Base-by-base conservation (phyloP, 2,113 vertebrate species). In the Apodemus sylvaticus region DNA sequence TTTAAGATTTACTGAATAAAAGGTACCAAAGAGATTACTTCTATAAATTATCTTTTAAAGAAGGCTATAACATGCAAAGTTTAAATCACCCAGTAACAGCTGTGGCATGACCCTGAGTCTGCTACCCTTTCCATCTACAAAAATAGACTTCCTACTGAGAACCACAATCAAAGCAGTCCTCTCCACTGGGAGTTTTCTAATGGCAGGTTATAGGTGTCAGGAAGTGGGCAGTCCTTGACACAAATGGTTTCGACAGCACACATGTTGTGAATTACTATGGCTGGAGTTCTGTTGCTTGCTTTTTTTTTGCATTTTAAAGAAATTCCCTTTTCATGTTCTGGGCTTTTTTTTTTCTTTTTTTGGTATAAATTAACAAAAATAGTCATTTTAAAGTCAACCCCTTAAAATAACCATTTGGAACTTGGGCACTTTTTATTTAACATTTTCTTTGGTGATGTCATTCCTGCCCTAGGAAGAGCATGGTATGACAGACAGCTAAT, bases 401-500 rank as follows among this genome's bases (percentile, higher is more conserved):
- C 73, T 90, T 71, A 93, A 95, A 95, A 90, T 79, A 88, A 82
- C 70, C 62, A 87, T 55, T 95, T 95, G 66, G 77, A 95, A 96
- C 8, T 24, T 87, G 62, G 20, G 88, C 68, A 85, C 89, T 60
- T 64, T 58, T 42, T 85, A 77, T 39, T 92, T 64, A 94, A 24
- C 42, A 36, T 77, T 92, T 97, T 94, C 86, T 97, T 94, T 97
- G 95, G 97, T 88, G 89, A 91, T 94, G 62, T 83, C 79, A 39
- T 66, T 81, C 83, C 36, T 94, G 39, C 64, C 22, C 91, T 34
- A 71, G 73, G 51, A 83, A 71, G 79, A 31, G 77, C 93, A 66
- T 91, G 90, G 48, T 53, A 5, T 51, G 55, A 89, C 81, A 92
- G 34, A 29, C 14, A 81, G 66, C 17, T 51, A 86, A 62, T 55